Evolutionary conservation across 2,797 vertebrate species (phyloP).

Genomic region (Limnodromus scolopaceus): DNA sequence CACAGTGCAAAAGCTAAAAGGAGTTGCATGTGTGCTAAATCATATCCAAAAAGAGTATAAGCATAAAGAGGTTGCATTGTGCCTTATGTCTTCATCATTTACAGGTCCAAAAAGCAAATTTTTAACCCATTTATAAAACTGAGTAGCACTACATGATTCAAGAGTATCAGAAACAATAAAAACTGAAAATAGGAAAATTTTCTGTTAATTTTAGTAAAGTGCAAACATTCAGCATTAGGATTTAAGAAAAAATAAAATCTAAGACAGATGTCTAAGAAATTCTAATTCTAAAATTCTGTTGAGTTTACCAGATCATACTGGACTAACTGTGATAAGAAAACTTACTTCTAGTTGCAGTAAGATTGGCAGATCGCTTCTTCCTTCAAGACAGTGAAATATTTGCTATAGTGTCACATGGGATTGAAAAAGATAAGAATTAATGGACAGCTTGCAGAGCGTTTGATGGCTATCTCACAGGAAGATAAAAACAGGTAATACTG

Average conservation of each 20-base stretch:
- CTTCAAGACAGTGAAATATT: neutral
- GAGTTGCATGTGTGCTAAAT: neutral
- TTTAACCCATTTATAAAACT: neutral
- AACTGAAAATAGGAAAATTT: neutral
- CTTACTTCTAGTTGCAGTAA: neutral
- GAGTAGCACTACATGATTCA: neutral
- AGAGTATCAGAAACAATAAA: neutral
- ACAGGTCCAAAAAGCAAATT: neutral
- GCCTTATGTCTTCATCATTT: accelerated
- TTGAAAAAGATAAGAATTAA: neutral
- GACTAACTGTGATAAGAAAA: neutral
- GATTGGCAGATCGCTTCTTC: neutral
- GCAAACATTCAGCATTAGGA: neutral
- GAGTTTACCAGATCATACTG: neutral
- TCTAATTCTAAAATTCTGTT: neutral
- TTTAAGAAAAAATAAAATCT: neutral
- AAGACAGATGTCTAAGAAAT: neutral
- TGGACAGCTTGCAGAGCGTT: neutral
- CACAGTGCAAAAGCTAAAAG: neutral
- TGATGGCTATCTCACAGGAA: neutral
- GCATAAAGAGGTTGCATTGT: accelerated
- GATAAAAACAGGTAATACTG: neutral
- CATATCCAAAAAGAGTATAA: neutral
- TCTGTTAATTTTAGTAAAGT: neutral
- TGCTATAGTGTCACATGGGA: neutral